Evolutionary conservation across 2,888 invertebrate genomes (phyloP).

Genomic region (Yponomeuta sedellus): DNA sequence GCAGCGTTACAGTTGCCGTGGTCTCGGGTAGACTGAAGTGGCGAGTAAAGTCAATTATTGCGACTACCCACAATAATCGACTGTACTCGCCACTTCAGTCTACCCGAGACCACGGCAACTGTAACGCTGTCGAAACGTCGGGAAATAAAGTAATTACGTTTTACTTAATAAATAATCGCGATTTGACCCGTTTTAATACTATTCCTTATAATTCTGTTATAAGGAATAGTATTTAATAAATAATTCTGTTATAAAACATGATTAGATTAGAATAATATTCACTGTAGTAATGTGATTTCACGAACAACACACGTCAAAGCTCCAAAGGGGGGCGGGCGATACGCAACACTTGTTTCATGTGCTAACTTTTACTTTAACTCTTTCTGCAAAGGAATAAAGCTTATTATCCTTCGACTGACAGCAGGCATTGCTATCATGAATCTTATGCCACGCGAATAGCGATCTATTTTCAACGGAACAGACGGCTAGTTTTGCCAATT

Average conservation of each 20-base stretch:
- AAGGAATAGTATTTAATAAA: no score
- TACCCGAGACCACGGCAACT: no score
- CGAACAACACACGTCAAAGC: constrained; percentile 9
- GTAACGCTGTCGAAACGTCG: no score
- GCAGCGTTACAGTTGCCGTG: no score
- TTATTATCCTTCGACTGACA: background rate
- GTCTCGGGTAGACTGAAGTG: no score
- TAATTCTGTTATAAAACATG: no score
- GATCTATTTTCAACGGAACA: background rate
- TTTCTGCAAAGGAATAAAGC: background rate
- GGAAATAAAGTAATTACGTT: no score
- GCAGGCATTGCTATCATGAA: background rate
- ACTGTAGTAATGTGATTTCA: constrained; percentile 1
- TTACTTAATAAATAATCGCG: no score
- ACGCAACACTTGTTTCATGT: constrained; percentile 11
- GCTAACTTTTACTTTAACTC: background rate
- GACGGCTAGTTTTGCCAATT: background rate
- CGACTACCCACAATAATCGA: no score
- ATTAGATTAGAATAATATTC: background rate
- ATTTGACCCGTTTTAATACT: no score
- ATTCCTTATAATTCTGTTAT: background rate
- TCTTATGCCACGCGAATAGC: background rate
- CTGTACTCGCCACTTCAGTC: no score
- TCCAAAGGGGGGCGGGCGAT: constrained; percentile 13
- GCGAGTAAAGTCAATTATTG: no score